Evolutionary conservation across 2,113 vertebrate species (phyloP), one percentile per base, ranked within the genome.

Genomic region (Cryptotis parvus): DNA sequence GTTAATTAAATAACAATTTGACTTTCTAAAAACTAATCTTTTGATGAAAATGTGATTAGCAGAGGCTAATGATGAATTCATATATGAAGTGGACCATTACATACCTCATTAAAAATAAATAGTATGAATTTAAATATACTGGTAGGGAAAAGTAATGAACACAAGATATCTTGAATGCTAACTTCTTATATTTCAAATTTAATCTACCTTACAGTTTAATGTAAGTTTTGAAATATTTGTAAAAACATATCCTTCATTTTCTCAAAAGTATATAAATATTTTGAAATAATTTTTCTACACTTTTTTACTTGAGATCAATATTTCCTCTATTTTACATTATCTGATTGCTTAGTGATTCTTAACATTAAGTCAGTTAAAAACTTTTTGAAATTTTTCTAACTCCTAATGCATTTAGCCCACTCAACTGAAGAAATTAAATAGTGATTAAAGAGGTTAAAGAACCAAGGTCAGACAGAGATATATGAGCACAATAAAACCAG

Each of bases 1-100:
- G 81, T 81, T 96, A 95, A 95, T 96, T 94, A 95, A 92, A 27
- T n/a, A 65, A 87, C 93, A 94, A 96, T 93, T 96, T 91, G n/a
- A 90, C 91, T 96, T 95, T 84, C 80, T 85, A 83, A 96, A 94
- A 92, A 45, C 73, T 90, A 94, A 93, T 94, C 76, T 94, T 94
- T 93, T 93, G 84, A 91, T 72, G 74, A 94, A 90, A 94, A 80
- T 93, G 37, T 6, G 63, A 96, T 96, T 96, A 96, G 43, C 41
- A 92, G 8, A 79, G 65, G 45, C 89, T 95, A 94, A 94, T 92
- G 58, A 89, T 90, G 33, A 96, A 95, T 91, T 55, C 39, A 52
- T 90, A 81, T 85, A 92, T 96, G 90, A 96, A 93, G 61, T 86
- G 93, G 93, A 92, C 79, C 88, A 93, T 77, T 74, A 41, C 63